Base-by-base conservation (phyloP, 2,113 vertebrate species). In the Syngnathus floridae region DNA sequence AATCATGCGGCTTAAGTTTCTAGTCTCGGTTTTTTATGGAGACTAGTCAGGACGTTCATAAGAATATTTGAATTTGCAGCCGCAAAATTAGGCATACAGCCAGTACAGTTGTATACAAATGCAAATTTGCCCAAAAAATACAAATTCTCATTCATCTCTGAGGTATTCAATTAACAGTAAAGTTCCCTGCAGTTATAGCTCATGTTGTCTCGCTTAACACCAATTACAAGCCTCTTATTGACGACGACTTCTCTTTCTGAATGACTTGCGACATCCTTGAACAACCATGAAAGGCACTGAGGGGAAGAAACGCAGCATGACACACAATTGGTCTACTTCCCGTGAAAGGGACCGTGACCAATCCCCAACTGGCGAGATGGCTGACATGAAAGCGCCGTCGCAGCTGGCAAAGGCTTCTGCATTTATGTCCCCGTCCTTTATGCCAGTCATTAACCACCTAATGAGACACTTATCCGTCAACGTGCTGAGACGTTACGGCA, bases 341-440 rank as follows among this genome's bases (percentile, higher is more conserved):
- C 40, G 70, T 62, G 80, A 70, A 82, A 83, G 67, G 4, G 61
- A 70, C 48, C 17, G 12, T 26, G 48, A 35, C 56, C 73, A 70
- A 48, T 62, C 62, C 76, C 41, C 79, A 78, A 82, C 73, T 78
- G 82, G 76, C 77, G 66, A 80, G 84, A 82, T 69, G 72, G 84
- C 83, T 77, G 11, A 78, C 70, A 85, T 84, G 64, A 88, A 85
- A 85, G 72, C 45, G 11, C 6, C 22, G 60, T 65, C 78, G 7
- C 82, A 85, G 81, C 76, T 81, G 76, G 81, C 13, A 49, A 77
- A 31, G n/a, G 68, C 67, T 62, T 56, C 75, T 12, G 70, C 14
- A 59, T 73, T 86, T 86, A 88, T 84, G 84, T 80, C 82, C 26
- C 82, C 5, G 70, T 85, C 84, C 77, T 86, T 84, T 80, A 77